Evolutionary conservation across 2,888 invertebrate species (phyloP).

Genomic region (Brachyptera putata): DNA sequence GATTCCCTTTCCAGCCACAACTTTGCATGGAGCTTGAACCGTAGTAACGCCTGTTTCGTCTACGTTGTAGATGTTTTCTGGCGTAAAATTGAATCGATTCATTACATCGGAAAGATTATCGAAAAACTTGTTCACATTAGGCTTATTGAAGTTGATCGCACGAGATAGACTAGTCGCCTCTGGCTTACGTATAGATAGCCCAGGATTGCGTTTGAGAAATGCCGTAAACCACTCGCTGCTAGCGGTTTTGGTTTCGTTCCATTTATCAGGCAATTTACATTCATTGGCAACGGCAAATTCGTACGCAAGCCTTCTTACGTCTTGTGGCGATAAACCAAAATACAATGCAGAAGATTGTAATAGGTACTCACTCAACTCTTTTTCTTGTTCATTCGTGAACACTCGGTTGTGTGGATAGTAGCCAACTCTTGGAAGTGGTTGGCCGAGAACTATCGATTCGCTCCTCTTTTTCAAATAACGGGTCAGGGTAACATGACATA

Average conservation of each 20-base stretch:
- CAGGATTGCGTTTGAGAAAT: slow-evolving; percentile 37
- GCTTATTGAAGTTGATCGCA: slow-evolving; percentile 37
- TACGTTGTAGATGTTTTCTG: slow-evolving; percentile 41
- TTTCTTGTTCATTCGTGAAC: slow-evolving; percentile 30
- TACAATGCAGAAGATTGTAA: slow-evolving; percentile 23
- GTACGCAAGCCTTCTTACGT: slow-evolving; percentile 35
- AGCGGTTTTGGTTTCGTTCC: slow-evolving; percentile 35
- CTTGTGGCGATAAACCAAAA: slow-evolving; percentile 34
- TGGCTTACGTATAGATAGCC: slow-evolving; percentile 36
- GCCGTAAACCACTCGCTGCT: slow-evolving; percentile 39
- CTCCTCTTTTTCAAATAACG: too few species aligned
- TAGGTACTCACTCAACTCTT: slow-evolving; percentile 28
- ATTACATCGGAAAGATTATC: slow-evolving; percentile 33
- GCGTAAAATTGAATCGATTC: slow-evolving; percentile 34
- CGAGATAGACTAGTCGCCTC: slow-evolving; percentile 38
- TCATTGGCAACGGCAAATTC: slow-evolving; percentile 32
- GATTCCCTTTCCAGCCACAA: slow-evolving; percentile 43
- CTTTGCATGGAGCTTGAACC: slow-evolving; percentile 43
- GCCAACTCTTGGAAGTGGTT: too few species aligned
- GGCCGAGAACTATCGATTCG: too few species aligned
- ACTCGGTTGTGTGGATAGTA: too few species aligned
- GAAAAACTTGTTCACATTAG: slow-evolving; percentile 50
- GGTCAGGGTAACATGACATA: too few species aligned
- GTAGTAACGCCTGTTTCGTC: slow-evolving; percentile 46
- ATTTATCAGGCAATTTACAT: slow-evolving; percentile 33